Evolutionary conservation across 2,888 invertebrate genomes (phyloP), one percentile per base, ranked within the genome.

Genomic region (Congeria kusceri): DNA sequence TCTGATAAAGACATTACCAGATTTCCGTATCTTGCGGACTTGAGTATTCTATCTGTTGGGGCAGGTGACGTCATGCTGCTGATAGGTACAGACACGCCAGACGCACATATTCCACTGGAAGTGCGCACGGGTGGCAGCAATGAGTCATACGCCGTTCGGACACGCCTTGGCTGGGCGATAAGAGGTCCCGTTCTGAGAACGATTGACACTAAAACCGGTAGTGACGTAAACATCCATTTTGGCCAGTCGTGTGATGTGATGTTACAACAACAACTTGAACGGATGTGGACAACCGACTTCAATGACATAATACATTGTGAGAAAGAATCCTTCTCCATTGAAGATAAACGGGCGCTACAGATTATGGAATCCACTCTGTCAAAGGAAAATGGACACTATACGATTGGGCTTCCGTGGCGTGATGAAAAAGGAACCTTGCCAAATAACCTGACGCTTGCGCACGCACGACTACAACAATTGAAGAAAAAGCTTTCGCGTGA

Each of bases 371-470:
- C 59, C 13, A 44, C 77, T 0, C 32, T 77, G 28, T 32, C 29
- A 57, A 25, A 61, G 4, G 69, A 67, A 59, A 61, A 67, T 44
- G 71, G 68, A 23, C 81, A 81, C 47, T 78, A 75, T 23, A 53
- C 63, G 57, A 15, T 78, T n/a, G 67, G 53, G 61, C 28, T 78
- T 39, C 75, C 75, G 44, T 82, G 70, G 70, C 80, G 73, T 15
- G 56, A 75, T 2, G 49, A 66, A 23, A 29, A 65, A 15, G 25
- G 62, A 20, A 59, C 0, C n/a, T 23, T 78, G 47, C 77, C 77
- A 49, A 71, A 74, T 44, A 75, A 81, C 63, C 23, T 47, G 2
- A 18, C 58, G 9, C 46, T 77, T 9, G 74, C 77, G 3, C 47
- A 47, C n/a, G 39, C 68, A 7, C 77, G 75, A 20, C 62, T 81